Base-by-base conservation (phyloP, 2,888 invertebrate species). In the Melanchra persicariae region DNA sequence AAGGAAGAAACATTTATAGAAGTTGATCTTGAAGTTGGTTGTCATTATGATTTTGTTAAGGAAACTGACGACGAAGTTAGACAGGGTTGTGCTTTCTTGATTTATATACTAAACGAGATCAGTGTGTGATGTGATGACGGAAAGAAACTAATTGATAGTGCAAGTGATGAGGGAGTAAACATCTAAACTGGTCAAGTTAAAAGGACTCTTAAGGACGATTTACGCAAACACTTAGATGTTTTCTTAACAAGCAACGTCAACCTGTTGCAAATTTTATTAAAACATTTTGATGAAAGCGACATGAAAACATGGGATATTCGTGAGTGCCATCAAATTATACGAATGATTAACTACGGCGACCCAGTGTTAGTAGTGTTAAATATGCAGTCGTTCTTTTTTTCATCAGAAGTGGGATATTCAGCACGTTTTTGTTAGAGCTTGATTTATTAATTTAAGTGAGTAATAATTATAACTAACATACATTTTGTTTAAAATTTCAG, bases 181-280 rank as follows among this genome's bases (percentile, higher is more conserved):
- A 57, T 22, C 19, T 43, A 30, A 74, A 34, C 19, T 10, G 26
- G 8, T 37, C 0, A 1, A 6, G 8, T 22, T 37, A 49, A 45
- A 66, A 40, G 17, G 1, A 26, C 0, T n/a, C n/a, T 15, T 15
- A 62, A 70, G 22, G 26, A 70, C 30, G 40, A 43, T n/a, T 43
- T 22, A 37, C 1, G 34, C 47, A 75, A 70, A 69, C 4, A 58
- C 52, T 77, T 58, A 40, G n/a, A 22, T 62, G 62, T 62, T 77
- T 77, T 75, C 74, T 75, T 77, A 63, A 54, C 77, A 30, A 77
- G 22, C 52, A 8, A n/a, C 34, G 17, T 30, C 52, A 52, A 75
- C 77, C 77, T 75, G 74, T 75, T 75, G 77, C 74, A 34, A 77
- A 37, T 70, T 30, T 70, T 76, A 52, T 52, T 76, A 43, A 77